phyloP scores from a whole-genome alignment of 2,888 invertebrate genomes.

The Synanthedon vespiformis region DNA sequence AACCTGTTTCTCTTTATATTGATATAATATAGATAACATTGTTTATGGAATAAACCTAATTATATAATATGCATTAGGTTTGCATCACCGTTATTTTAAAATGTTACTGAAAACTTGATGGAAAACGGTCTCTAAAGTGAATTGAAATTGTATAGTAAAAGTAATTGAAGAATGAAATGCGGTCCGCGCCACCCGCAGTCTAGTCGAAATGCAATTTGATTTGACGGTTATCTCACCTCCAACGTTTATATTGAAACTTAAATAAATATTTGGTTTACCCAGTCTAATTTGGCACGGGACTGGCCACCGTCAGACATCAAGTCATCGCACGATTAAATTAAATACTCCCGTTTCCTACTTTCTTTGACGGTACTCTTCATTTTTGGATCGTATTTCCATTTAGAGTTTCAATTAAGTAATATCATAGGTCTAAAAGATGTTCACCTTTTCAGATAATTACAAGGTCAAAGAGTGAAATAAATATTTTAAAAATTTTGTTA shows the following conservation, averaged over 20 bases:
- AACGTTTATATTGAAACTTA: constrained; percentile 68
- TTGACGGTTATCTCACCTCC: constrained; percentile 66
- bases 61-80: too few species aligned
- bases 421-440: too few species aligned
- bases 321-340: constrained; percentile 3
- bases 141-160: background rate
- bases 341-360: constrained; percentile 16
- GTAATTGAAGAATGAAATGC: background rate
- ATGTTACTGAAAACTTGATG: background rate
- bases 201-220: constrained; percentile 58
- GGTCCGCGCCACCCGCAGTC: constrained; percentile 48
- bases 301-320: constrained; percentile 26
- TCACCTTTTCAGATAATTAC: too few species aligned
- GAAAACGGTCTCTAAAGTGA: background rate
- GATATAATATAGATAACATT: too few species aligned
- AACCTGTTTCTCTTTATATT: too few species aligned
- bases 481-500: too few species aligned
- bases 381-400: too few species aligned
- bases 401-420: too few species aligned
- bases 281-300: constrained; percentile 66
- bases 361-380: too few species aligned
- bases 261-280: constrained; percentile 67
- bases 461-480: too few species aligned
- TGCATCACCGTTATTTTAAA: too few species aligned
- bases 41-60: too few species aligned